Percentiles rank a stretch among this genome's conserved stretches.
Conservation (phyloP, 2,113 vertebrate species). For the Corydoras sp. region DNA sequence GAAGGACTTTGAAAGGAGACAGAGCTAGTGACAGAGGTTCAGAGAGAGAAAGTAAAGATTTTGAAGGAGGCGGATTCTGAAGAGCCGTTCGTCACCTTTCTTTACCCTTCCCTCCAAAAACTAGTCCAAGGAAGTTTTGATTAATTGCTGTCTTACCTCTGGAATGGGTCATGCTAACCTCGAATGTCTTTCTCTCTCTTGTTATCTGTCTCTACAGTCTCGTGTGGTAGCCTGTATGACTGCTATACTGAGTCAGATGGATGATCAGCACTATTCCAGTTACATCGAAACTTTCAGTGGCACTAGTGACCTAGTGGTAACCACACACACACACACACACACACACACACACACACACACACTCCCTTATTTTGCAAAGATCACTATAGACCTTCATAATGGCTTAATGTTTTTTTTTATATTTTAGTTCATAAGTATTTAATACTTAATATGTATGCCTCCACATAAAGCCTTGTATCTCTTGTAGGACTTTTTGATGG, state of each 20-base stretch:
- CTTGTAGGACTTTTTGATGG: slow-evolving; percentile 93
- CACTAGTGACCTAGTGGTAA: slow-evolving; percentile 85
- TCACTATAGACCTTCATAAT: too few relatives aligned
- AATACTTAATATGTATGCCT: too few relatives aligned
- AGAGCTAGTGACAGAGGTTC: slow-evolving; percentile 4
- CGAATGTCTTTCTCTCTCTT: slow-evolving; percentile 10
- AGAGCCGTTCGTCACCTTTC: slow-evolving; percentile 26
- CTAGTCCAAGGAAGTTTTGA: slow-evolving; percentile 17
- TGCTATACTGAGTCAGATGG: slow-evolving; percentile 92
- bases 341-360: slow-evolving; percentile 15
- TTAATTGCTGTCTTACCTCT: slow-evolving; percentile 14
- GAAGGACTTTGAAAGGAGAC: neutral
- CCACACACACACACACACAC: slow-evolving; percentile 37
- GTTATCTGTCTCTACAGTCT: slow-evolving; percentile 65
- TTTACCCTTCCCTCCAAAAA: slow-evolving; percentile 2
- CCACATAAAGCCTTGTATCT: neutral
- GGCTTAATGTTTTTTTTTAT: too few relatives aligned
- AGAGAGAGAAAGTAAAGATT: slow-evolving; percentile 15
- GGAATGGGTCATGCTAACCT: slow-evolving; percentile 14
- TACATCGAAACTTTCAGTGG: slow-evolving; percentile 89
- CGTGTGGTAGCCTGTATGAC: slow-evolving; percentile 97
- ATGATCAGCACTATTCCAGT: slow-evolving; percentile 79
- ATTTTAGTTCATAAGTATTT: too few relatives aligned
- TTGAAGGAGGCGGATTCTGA: slow-evolving; percentile 30
- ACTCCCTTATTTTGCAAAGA: neutral